Base-by-base conservation (phyloP, 2,797 vertebrate genomes). In the Menidia menidia region DNA sequence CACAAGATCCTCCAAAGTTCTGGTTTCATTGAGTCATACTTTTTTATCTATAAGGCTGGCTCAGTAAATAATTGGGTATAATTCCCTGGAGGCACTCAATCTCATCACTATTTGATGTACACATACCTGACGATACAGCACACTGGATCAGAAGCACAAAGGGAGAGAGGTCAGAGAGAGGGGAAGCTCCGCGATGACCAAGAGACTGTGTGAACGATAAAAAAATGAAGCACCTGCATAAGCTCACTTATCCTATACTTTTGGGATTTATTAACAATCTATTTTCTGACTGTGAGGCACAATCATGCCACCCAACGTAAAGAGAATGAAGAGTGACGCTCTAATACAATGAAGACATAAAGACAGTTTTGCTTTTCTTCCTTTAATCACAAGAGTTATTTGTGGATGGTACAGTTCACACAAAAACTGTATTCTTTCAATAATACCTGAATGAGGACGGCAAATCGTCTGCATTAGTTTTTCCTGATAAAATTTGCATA, bases 321-420 rank as follows among this genome's bases (percentile, higher is more conserved):
- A 50, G 47, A 58, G 15, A 0, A 39, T n/a, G 39, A 68, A 44
- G 51, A n/a, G 0, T 33, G 4, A 57, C 6, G 16, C 30, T 13
- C 9, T 32, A 0, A 0, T 3, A 8, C 18, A 4, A 70, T 11
- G 51, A 65, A 73, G 13, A 70, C 41, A 82, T 9, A 68, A 43
- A 52, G 15, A 15, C 33, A 13, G 6, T 39, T 79, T 78, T 65
- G 10, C 5, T 25, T 43, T 43, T 41, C 30, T 59, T n/a, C 35
- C n/a, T 68, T 68, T 68, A 78, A 70, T 80, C 67, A 42, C 19
- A 75, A 69, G 50, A 30, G 13, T 16, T 44, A 66, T 73, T 51
- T 64, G 74, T 64, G 56, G 33, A 57, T 19, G 57, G 39, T 79
- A 74, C 39, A n/a, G 14, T 13, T 64, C 79, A 73, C 60, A 81